A percentile compares a stretch with the other conserved stretches of the same genome.
These are phyloP conservation scores for Oxyura jamaicensis DNA, from an alignment of 2,113 vertebrate species.

Conservation along the genomic window DNA sequence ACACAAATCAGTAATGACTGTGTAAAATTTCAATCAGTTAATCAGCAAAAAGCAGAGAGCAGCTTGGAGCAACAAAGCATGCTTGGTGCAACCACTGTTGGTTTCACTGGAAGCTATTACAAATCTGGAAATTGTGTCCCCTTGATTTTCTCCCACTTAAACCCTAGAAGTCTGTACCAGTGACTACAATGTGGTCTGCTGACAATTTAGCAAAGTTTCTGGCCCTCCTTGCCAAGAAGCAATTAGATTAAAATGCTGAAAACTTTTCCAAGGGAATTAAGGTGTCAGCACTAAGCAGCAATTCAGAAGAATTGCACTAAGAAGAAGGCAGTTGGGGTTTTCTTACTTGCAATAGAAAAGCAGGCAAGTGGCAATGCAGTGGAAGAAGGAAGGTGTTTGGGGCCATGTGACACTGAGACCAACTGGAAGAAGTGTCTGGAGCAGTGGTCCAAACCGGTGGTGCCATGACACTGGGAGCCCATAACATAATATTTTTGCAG, in stretches of 20 bases:
- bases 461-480: neutral
- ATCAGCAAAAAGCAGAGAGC: neutral
- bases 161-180: neutral
- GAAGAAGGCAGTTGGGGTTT: neutral
- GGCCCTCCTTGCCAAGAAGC: neutral
- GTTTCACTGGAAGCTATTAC: neutral
- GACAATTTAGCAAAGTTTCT: neutral
- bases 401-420: fast-evolving
- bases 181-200: neutral
- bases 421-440: neutral
- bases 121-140: neutral
- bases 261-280: conserved; percentile 21
- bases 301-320: neutral
- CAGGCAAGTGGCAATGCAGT: neutral
- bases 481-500: neutral
- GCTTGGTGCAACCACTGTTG: neutral
- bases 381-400: neutral
- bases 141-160: neutral
- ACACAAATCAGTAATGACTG: neutral
- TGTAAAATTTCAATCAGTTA: neutral
- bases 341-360: neutral
- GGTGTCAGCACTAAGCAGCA: neutral
- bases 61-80: neutral
- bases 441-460: neutral
- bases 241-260: neutral